These are phyloP conservation scores for Neoascia interrupta DNA, from an alignment of 2,888 invertebrate genomes.

Conservation along the genomic window DNA sequence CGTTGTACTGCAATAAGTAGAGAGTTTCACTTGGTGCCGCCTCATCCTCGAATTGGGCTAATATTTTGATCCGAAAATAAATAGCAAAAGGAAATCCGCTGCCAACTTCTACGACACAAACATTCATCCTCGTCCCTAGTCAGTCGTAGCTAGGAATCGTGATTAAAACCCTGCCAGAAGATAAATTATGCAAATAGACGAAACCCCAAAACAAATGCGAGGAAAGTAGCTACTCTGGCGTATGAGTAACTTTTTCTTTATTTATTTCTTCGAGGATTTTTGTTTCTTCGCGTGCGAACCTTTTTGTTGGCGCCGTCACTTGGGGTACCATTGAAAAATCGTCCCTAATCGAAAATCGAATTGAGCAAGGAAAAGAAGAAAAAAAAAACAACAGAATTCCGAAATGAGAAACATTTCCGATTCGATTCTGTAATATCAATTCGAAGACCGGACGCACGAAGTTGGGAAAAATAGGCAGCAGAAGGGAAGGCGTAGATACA, in stretches of 20 bases:
- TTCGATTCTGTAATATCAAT: conserved; percentile 30
- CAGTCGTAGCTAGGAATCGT: conserved; percentile 17
- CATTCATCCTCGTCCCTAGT: conserved; percentile 26
- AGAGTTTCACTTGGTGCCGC: not conserved
- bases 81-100: conserved; percentile 30
- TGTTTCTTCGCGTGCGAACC: not conserved
- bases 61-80: conserved; percentile 47
- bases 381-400: no score
- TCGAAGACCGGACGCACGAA: not conserved
- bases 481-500: not conserved
- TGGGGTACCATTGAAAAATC: not conserved
- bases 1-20: no score
- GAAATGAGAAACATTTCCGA: conserved; percentile 17
- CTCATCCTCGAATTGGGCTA: not conserved
- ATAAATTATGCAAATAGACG: conserved; percentile 47
- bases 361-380: no score
- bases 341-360: not conserved
- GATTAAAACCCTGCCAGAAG: conserved; percentile 32
- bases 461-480: not conserved
- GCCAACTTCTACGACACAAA: conserved; percentile 5
- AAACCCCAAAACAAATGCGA: not conserved
- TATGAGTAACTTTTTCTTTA: conserved; percentile 8
- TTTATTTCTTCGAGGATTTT: not conserved
- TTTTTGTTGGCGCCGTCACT: no score
- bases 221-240: not conserved